These are phyloP conservation scores for Gasteruption jaculator DNA, from an alignment of 2,888 invertebrate genomes.

Conservation along the genomic window DNA sequence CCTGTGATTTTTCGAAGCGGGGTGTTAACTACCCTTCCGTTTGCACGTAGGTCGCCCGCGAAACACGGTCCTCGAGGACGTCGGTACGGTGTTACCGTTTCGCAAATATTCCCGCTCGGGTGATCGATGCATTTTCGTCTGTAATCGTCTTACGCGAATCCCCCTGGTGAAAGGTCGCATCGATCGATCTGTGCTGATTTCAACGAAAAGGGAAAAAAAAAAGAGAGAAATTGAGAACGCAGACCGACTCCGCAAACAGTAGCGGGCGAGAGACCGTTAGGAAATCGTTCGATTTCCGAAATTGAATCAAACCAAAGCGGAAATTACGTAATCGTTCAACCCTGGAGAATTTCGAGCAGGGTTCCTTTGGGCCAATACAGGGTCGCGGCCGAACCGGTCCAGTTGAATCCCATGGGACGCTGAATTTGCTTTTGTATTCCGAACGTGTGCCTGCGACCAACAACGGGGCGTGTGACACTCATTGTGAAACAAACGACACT, in stretches of 20 bases:
- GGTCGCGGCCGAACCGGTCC: slow-evolving; percentile 16
- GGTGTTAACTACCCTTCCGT: too few relatives aligned
- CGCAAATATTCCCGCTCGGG: too few relatives aligned
- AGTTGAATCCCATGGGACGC: slow-evolving; percentile 23
- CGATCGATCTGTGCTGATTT: too few relatives aligned
- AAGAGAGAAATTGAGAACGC: not conserved
- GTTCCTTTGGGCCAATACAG: slow-evolving; percentile 12
- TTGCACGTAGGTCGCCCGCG: slow-evolving; percentile 13
- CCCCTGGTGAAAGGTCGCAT: too few relatives aligned
- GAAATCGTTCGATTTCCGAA: slow-evolving; percentile 34
- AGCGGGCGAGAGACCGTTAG: slow-evolving; percentile 17
- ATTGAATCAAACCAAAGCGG: slow-evolving; percentile 40
- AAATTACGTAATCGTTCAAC: slow-evolving; percentile 38
- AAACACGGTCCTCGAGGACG: too few relatives aligned
- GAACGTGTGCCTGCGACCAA: too few relatives aligned
- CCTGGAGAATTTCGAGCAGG: slow-evolving; percentile 19
- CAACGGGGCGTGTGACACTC: too few relatives aligned
- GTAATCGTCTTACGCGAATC: too few relatives aligned
- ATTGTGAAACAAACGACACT: too few relatives aligned
- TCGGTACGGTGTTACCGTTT: too few relatives aligned
- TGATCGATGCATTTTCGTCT: too few relatives aligned
- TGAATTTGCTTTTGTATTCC: slow-evolving; percentile 36
- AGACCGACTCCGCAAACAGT: not conserved
- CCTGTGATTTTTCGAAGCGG: too few relatives aligned
- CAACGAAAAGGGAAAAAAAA: not conserved